Base-by-base conservation (phyloP, 1,140 invertebrate species). In the Drosophila ficusphila region DNA sequence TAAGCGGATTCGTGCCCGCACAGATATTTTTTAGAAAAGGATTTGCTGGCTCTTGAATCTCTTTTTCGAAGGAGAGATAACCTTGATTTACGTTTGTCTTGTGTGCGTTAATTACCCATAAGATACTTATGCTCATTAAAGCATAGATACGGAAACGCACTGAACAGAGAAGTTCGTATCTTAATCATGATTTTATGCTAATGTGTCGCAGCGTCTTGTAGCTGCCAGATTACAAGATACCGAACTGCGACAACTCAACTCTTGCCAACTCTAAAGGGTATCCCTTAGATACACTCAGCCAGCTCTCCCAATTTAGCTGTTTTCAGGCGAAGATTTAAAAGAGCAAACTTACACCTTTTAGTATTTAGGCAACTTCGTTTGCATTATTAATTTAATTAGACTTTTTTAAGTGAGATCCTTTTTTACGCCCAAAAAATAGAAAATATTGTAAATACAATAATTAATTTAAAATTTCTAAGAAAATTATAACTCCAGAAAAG, bases 121-220 rank as follows among this genome's bases (percentile, higher is more conserved):
- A 79, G 79, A 67, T 72, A 62, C 65, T 74, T 74, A 14, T 23
- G 36, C 42, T 47, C 70, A 76, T 79, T 85, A 71, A 72, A 60
- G 34, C 67, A 48, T 42, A 67, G 53, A 71, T 72, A 71, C 53
- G 31, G 33, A 27, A 73, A 85, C 76, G 73, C 61, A 81, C 56
- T 48, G 62, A 53, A 67, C 36, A 19, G 11, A 56, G 67, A 64
- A 68, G 51, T n/a, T 23, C 58, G 79, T 89, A 89, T 89, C 85
- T 90, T 89, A 89, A 89, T 76, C 78, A 83, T 78, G 86, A 89
- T 90, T 89, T 89, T 89, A 89, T 89, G 85, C 85, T 90, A 89
- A 89, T 89, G 85, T 86, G 77, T 79, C 85, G 77, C 85, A 88
- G 64, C 70, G 74, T 88, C 74, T 81, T 88, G 57, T 56, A 58